Evolutionary conservation across 2,113 vertebrate genomes (phyloP).

Genomic region (rat (Rattus norvegicus)): DNA sequence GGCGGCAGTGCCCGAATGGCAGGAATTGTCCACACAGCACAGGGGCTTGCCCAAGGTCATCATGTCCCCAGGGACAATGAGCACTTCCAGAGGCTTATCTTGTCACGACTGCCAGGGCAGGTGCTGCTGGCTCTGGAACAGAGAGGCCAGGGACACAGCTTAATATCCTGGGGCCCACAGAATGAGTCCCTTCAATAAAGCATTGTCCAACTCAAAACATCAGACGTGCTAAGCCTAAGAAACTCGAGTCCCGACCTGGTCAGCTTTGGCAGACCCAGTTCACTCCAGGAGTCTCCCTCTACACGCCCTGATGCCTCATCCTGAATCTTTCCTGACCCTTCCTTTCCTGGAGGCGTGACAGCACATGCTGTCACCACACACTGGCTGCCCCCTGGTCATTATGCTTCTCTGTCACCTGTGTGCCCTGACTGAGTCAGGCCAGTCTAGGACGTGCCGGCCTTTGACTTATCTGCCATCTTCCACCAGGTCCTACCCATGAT

Average conservation of each 20-base stretch:
- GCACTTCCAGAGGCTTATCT: not conserved
- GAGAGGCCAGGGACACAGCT: not conserved
- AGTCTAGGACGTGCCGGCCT: not conserved
- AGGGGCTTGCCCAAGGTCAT: not conserved
- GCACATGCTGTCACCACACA: rapidly evolving
- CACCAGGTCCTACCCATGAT: rapidly evolving
- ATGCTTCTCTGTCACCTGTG: not conserved
- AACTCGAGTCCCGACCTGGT: not conserved
- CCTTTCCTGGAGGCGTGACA: not conserved
- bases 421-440: not conserved
- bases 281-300: not conserved
- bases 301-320: not conserved
- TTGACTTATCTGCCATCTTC: not conserved
- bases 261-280: not conserved
- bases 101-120: not conserved
- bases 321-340: not conserved
- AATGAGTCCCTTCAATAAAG: not conserved
- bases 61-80: not conserved
- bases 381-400: not conserved
- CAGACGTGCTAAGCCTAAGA: not conserved
- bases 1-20: not conserved
- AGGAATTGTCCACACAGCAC: not conserved
- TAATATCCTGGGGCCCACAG: not conserved
- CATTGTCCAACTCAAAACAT: not conserved
- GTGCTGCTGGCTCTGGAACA: not conserved